A percentile compares a stretch with the other conserved stretches of the same genome.
These are phyloP conservation scores for Sapayoa aenigma DNA, from an alignment of 2,113 vertebrate species.

Conservation along the genomic window DNA sequence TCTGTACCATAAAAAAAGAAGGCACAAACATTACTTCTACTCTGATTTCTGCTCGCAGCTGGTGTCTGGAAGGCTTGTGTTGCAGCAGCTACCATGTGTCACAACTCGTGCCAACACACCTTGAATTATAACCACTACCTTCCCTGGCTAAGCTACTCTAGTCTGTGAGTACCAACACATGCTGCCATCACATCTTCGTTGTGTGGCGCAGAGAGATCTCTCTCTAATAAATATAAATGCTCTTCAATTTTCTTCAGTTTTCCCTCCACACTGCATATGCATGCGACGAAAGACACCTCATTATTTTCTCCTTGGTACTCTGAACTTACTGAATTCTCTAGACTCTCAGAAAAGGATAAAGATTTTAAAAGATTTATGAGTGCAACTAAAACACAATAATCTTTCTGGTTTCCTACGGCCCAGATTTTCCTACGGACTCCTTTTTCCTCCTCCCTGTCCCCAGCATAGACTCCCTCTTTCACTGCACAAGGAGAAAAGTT, in stretches of 20 bases:
- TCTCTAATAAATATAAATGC: not conserved
- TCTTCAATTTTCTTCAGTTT: not conserved
- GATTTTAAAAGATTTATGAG: not conserved
- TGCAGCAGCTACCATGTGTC: not conserved
- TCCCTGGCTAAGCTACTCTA: not conserved
- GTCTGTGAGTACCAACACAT: not conserved
- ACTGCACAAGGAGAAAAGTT: fast-evolving
- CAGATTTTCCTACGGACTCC: not conserved
- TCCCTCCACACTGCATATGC: fast-evolving
- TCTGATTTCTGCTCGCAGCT: not conserved
- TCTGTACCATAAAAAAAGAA: not conserved
- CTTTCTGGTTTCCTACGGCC: not conserved
- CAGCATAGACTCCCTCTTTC: fast-evolving
- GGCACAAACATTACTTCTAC: not conserved
- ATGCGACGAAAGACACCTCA: not conserved
- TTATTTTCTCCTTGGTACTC: not conserved
- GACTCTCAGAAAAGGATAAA: not conserved
- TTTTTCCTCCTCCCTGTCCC: fast-evolving
- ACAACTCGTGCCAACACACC: fast-evolving
- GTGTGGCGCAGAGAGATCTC: not conserved
- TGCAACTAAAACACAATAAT: not conserved
- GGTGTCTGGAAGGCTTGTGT: not conserved
- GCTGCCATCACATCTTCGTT: not conserved
- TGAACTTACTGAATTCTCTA: not conserved
- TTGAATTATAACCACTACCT: not conserved